Evolutionary conservation across 2,888 invertebrate species (phyloP).

Genomic region (Leptopilina myrica): DNA sequence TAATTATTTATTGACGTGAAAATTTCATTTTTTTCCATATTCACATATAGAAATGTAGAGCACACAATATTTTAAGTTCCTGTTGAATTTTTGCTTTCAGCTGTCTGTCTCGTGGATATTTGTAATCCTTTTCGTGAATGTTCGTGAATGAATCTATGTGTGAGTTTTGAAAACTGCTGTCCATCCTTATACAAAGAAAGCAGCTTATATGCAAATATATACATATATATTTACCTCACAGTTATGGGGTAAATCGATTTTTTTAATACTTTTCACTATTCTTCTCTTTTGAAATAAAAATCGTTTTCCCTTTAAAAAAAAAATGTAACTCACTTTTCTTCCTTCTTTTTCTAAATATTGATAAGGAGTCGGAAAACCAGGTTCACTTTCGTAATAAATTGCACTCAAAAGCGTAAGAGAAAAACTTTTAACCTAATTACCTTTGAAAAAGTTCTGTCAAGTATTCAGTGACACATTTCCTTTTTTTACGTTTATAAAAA

Average conservation of each 20-base stretch:
- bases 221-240: not conserved
- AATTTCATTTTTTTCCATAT: not conserved
- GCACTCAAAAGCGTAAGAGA: constrained; percentile 5
- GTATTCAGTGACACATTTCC: constrained; percentile 6
- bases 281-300: not conserved
- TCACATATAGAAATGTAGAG: not conserved
- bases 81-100: constrained; percentile 8
- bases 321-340: constrained; percentile 1
- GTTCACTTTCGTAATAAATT: constrained; percentile 15
- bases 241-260: constrained; percentile 15
- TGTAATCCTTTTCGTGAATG: constrained; percentile 19
- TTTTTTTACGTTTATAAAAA: not conserved
- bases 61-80: not conserved
- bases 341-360: constrained; percentile 5
- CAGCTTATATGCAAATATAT: not conserved
- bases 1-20: not conserved
- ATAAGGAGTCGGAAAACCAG: constrained; percentile 15
- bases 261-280: not conserved
- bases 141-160: not conserved
- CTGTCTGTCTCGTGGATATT: constrained; percentile 14
- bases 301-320: not conserved
- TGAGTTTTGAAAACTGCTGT: not conserved
- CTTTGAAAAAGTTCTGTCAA: constrained; percentile 9
- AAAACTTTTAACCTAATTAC: constrained; percentile 19
- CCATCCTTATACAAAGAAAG: not conserved